phyloP scores from a whole-genome alignment of 2,113 vertebrate genomes.

The Triplophysa rosa region DNA sequence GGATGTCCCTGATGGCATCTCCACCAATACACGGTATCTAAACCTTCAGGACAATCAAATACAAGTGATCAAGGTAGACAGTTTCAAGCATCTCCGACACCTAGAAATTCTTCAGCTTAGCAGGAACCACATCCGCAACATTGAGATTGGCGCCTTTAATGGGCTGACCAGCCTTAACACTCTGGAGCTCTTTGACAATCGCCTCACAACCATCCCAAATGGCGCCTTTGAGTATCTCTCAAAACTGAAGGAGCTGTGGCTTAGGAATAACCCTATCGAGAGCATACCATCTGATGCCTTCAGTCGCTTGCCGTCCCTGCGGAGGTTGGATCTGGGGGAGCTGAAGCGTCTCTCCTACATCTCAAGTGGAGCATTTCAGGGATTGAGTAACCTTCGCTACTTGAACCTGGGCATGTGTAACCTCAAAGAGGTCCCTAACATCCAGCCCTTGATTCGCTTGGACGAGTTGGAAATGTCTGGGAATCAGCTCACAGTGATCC shows the following conservation, averaged over 20 bases:
- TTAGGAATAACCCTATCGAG: slow-evolving; percentile 79
- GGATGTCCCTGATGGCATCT: slow-evolving; percentile 77
- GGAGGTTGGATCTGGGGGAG: slow-evolving; percentile 76
- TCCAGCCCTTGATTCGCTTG: slow-evolving; percentile 71
- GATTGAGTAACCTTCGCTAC: slow-evolving; percentile 76
- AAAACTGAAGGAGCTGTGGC: slow-evolving; percentile 77
- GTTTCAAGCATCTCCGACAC: slow-evolving; percentile 78
- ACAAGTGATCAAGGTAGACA: slow-evolving; percentile 79
- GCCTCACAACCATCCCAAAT: slow-evolving; percentile 79
- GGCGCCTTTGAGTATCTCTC: slow-evolving; percentile 79
- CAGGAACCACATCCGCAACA: slow-evolving; percentile 78
- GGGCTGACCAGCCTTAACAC: slow-evolving; percentile 77
- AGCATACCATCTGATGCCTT: slow-evolving; percentile 80
- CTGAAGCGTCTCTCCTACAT: slow-evolving; percentile 78
- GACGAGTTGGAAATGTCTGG: slow-evolving; percentile 80
- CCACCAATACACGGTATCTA: slow-evolving; percentile 78
- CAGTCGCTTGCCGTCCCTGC: slow-evolving; percentile 75
- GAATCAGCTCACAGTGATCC: slow-evolving; percentile 73
- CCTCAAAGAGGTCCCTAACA: slow-evolving; percentile 79
- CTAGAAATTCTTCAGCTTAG: slow-evolving; percentile 78
- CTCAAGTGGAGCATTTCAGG: slow-evolving; percentile 76
- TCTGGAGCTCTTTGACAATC: slow-evolving; percentile 79
- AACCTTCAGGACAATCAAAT: slow-evolving; percentile 80
- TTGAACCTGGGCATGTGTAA: slow-evolving; percentile 80
- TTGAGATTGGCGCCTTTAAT: slow-evolving; percentile 78